These are phyloP conservation scores for Lanius ludovicianus DNA, from an alignment of 2,113 vertebrate species.

Conservation along the genomic window DNA sequence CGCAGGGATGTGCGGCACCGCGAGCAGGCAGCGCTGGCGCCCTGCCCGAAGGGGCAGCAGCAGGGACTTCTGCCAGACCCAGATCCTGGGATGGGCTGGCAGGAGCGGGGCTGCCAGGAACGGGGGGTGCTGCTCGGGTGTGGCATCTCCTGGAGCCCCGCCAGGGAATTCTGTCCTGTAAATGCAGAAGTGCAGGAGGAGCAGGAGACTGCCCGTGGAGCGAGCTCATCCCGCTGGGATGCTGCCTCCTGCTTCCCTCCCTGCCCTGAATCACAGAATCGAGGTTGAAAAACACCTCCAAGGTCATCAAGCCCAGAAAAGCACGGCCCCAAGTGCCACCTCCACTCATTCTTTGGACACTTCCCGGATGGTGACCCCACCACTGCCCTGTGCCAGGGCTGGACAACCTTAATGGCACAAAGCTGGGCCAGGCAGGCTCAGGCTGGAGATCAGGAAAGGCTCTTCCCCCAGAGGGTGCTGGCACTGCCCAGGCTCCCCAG, in stretches of 20 bases:
- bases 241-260: rapidly evolving
- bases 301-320: not conserved
- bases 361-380: not conserved
- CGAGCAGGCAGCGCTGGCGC: conserved; percentile 39
- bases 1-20: conserved; percentile 24
- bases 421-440: not conserved
- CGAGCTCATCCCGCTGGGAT: rapidly evolving
- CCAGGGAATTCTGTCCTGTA: not conserved
- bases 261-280: not conserved
- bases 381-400: not conserved
- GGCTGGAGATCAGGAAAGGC: rapidly evolving
- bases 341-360: not conserved
- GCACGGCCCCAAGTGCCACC: not conserved
- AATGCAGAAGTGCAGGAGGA: not conserved
- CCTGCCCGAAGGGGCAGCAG: conserved; percentile 36
- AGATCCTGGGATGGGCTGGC: not conserved
- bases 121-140: rapidly evolving
- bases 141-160: not conserved
- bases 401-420: too few relatives aligned
- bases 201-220: rapidly evolving
- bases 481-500: not conserved
- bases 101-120: not conserved
- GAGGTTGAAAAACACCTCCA: not conserved
- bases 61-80: not conserved
- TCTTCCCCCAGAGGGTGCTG: not conserved